These are phyloP conservation scores for Myzus persicae DNA, from an alignment of 1,140 invertebrate genomes.

Conservation along the genomic window DNA sequence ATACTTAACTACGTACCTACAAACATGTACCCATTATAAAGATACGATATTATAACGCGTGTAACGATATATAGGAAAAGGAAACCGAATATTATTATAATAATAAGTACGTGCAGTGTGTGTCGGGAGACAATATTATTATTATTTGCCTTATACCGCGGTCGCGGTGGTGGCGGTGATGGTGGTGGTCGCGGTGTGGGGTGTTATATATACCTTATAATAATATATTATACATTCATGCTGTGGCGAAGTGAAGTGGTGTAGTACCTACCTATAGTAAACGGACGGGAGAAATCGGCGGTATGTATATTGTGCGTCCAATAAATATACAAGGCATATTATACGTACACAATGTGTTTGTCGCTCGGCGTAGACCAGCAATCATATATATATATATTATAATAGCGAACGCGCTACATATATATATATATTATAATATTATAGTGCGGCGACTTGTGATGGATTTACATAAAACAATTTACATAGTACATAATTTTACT, in stretches of 20 bases:
- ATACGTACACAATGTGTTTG: conserved; percentile 11
- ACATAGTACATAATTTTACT: conserved; percentile 58
- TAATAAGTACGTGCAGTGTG: not conserved
- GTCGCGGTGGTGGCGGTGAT: not conserved
- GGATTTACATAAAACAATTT: conserved; percentile 59
- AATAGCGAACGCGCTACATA: not conserved
- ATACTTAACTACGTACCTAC: not conserved
- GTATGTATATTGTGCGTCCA: not conserved
- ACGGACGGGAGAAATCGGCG: conserved; percentile 32
- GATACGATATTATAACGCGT: conserved; percentile 21
- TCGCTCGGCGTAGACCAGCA: conserved; percentile 28
- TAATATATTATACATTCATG: conserved; percentile 20
- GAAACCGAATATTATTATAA: conserved; percentile 43
- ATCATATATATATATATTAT: conserved; percentile 11
- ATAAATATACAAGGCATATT: conserved; percentile 3
- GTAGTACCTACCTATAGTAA: not conserved
- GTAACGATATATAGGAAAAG: conserved; percentile 41
- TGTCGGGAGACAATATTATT: conserved; percentile 30
- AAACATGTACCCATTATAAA: not conserved
- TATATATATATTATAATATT: conserved; percentile 30
- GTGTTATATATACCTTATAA: conserved; percentile 12
- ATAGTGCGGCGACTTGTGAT: conserved; percentile 34
- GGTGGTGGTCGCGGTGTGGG: not conserved
- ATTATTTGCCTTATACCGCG: not conserved
- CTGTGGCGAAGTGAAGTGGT: not conserved